These are phyloP conservation scores for Microplitis mediator DNA, from an alignment of 1,140 invertebrate genomes.

Conservation along the genomic window DNA sequence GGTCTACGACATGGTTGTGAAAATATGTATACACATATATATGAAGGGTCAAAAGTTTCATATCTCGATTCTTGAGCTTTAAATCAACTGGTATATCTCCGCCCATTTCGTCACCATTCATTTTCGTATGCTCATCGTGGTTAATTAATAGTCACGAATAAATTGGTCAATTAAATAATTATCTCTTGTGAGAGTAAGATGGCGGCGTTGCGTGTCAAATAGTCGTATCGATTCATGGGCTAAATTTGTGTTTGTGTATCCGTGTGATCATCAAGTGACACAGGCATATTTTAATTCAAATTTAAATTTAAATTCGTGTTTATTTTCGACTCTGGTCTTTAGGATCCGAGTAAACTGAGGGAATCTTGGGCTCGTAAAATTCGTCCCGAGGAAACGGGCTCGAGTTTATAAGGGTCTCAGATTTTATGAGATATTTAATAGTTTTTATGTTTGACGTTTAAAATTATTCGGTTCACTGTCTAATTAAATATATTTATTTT, in stretches of 20 bases:
- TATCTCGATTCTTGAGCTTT: not conserved
- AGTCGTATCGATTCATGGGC: not conserved
- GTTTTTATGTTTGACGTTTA: no score
- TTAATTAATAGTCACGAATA: slow-evolving; percentile 31
- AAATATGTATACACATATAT: slow-evolving; percentile 1
- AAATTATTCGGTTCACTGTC: no score
- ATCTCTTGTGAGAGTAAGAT: slow-evolving; percentile 2
- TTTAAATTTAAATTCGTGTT: no score
- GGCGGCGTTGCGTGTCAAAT: not conserved
- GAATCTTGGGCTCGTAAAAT: no score
- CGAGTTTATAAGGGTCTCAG: no score
- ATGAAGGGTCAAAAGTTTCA: slow-evolving; percentile 6
- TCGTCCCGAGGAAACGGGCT: no score
- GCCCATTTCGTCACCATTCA: slow-evolving; percentile 24
- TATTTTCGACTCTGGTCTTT: no score
- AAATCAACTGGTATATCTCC: slow-evolving; percentile 11
- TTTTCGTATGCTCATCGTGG: slow-evolving; percentile 12
- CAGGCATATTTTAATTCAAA: not conserved
- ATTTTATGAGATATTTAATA: no score
- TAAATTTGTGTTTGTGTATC: not conserved
- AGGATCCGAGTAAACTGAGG: no score
- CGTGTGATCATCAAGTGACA: no score
- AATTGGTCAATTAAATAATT: slow-evolving; percentile 33
- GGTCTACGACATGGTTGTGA: no score
- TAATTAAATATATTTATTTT: no score